Evolutionary conservation across 2,113 vertebrate genomes (phyloP).

Genomic region (Oceanites oceanicus): DNA sequence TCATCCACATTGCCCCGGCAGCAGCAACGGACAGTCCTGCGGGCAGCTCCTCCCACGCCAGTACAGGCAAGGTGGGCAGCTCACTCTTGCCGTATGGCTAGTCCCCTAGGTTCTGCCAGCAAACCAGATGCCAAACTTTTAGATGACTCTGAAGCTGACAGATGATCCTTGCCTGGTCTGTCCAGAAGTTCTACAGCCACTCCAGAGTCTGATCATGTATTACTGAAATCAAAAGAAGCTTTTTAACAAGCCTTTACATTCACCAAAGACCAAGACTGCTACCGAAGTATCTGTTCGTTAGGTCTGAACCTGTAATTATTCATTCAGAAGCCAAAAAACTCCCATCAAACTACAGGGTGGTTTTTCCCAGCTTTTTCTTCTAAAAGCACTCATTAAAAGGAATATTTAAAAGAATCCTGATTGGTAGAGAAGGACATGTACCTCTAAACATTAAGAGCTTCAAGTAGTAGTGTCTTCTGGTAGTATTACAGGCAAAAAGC

Average conservation of each 20-base stretch:
- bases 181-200: not conserved
- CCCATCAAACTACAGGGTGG: not conserved
- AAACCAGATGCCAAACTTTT: not conserved
- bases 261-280: not conserved
- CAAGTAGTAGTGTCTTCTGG: not conserved
- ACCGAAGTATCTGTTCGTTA: not conserved
- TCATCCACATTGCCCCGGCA: not conserved
- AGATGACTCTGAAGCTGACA: not conserved
- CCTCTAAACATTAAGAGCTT: not conserved
- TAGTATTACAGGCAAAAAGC: not conserved
- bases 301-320: not conserved
- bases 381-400: not conserved
- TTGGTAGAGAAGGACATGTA: not conserved
- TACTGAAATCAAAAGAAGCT: not conserved
- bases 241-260: not conserved
- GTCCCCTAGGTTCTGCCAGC: not conserved
- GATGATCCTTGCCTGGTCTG: not conserved
- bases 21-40: not conserved
- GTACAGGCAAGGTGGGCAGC: not conserved
- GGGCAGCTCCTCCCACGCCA: not conserved
- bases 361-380: not conserved
- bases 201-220: not conserved
- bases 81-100: not conserved
- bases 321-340: not conserved
- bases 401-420: not conserved